Base-by-base conservation (phyloP, 1,140 invertebrate genomes). In the Camponotus pennsylvanicus region DNA sequence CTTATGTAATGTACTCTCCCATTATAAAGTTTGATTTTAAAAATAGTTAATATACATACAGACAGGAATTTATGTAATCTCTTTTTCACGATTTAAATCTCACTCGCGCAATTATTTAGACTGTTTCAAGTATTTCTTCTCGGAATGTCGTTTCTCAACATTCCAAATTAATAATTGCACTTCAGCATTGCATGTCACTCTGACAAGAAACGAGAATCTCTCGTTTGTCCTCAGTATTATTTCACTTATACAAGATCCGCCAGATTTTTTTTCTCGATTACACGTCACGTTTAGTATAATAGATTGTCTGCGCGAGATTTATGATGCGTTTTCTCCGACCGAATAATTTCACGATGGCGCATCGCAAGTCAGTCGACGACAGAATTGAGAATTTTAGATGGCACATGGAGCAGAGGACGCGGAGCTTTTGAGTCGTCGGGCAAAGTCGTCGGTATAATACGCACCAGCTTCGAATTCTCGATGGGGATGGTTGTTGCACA, bases 281-380 rank as follows among this genome's bases (percentile, higher is more conserved):
- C 34, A 1, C 34, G 18, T 32, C 15, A 13, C 45, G 6, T 42
- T 42, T 42, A 42, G 45, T 7, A 42, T 34, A 13, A 13, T 49
- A 37, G 67, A 71, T 69, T 11, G 40, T 59, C 7, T 27, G 9
- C 9, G 37, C 52, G 40, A 45, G 52, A 71, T 57, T 82, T 32
- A 13, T 34, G 11, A n/a, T 6, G 6, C 42, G 71, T 77, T 52
- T 64, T 37, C 45, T 27, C 42, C n/a, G 42, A 57, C 32, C 34
- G 18, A 85, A 64, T 63, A 84, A 77, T 66, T 61, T 84, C 76
- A 76, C 69, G 73, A 87, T 87, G 83, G 57, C 75, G 57, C 76
- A 69, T 86, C 63, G 57, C 49, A 55, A 67, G 21, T 40, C 77
- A 55, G 55, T 67, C 21, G 13, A 52, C 21, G 40, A 40, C 32